A percentile compares a stretch with the other conserved stretches of the same genome.
These are phyloP conservation scores for Pammene fasciana DNA, from an alignment of 2,888 invertebrate species.

Conservation along the genomic window DNA sequence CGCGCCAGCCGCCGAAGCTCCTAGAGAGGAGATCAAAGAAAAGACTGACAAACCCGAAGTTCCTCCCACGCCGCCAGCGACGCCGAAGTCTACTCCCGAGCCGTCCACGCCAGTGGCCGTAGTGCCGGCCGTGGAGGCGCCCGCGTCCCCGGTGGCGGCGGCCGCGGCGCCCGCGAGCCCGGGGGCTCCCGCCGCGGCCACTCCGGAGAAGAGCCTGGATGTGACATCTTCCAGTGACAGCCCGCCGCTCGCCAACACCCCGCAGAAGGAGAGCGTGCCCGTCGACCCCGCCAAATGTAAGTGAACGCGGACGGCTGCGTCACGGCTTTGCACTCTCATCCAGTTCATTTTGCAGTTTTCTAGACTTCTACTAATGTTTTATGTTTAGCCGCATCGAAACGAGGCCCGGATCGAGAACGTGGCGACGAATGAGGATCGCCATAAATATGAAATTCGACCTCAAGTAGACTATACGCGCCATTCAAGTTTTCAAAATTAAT, in stretches of 20 bases:
- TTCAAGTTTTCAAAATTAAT: constrained; percentile 9
- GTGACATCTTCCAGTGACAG: constrained; percentile 55
- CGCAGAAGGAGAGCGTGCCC: constrained; percentile 69
- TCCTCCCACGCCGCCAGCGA: constrained; percentile 50
- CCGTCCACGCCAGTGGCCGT: constrained; percentile 46
- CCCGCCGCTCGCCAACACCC: constrained; percentile 73
- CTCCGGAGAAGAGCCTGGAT: constrained; percentile 24
- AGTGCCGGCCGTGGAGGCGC: constrained; percentile 44
- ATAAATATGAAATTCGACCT: constrained; percentile 43
- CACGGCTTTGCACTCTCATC: constrained; percentile 79
- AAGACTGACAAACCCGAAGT: constrained; percentile 49
- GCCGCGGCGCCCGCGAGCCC: constrained; percentile 24
- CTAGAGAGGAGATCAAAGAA: constrained; percentile 43
- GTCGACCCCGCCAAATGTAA: constrained; percentile 73
- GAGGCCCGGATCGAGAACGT: constrained; percentile 49
- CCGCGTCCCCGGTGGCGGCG: constrained; percentile 37
- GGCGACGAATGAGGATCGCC: constrained; percentile 39
- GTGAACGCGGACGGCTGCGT: constrained; percentile 58
- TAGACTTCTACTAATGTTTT: constrained; percentile 75
- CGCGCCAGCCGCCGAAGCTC: constrained; percentile 35
- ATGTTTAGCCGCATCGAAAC: constrained; percentile 65
- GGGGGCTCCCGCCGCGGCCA: constrained; percentile 37
- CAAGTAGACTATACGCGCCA: too few relatives aligned
- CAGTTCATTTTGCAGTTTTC: constrained; percentile 81
- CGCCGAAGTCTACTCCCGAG: constrained; percentile 49